Base-by-base conservation (phyloP, 2,888 invertebrate species). In the Cephus spinipes region DNA sequence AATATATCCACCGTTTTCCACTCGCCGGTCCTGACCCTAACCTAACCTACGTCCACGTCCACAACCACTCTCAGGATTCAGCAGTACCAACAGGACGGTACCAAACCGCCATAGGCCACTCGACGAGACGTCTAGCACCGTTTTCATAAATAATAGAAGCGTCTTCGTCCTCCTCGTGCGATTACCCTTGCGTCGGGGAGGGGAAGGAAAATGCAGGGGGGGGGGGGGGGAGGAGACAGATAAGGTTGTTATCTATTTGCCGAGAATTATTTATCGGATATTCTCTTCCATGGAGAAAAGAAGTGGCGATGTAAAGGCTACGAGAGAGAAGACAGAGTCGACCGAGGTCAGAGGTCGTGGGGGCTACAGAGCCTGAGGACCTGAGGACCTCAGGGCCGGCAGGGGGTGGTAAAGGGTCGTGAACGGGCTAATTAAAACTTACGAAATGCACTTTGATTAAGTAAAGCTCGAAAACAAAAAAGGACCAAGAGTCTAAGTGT, bases 401-500 rank as follows among this genome's bases (percentile, higher is more conserved):
- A 73, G 32, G 73, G 73, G 73, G 33, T 36, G 71, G 35, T 0
- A 33, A n/a, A 11, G 33, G 34, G 35, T 33, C 73, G 77, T 69
- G 74, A 81, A 79, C 75, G 79, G 82, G 84, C 79, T 81, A 82
- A 84, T 85, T 83, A 85, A 83, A 85, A 85, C 81, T 84, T 82
- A 75, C 78, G 81, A 82, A 83, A 82, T 81, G 81, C 81, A 79
- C 79, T 82, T 81, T 81, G 81, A 84, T 83, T 71, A 74, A 77
- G 69, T 32, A 31, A 73, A 76, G 71, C 68, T 74, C 73, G 74
- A 77, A 78, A 76, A 76, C 71, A 74, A 74, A 55, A 35, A 73
- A 71, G 69, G 76, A 75, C 35, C 35, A 32, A 69, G 30, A 73
- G 12, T 32, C 75, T 40, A 68, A 73, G 73, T 77, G 69, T 69